phyloP scores from a whole-genome alignment of 2,888 invertebrate species.

The Nemotelus nigrinus region DNA sequence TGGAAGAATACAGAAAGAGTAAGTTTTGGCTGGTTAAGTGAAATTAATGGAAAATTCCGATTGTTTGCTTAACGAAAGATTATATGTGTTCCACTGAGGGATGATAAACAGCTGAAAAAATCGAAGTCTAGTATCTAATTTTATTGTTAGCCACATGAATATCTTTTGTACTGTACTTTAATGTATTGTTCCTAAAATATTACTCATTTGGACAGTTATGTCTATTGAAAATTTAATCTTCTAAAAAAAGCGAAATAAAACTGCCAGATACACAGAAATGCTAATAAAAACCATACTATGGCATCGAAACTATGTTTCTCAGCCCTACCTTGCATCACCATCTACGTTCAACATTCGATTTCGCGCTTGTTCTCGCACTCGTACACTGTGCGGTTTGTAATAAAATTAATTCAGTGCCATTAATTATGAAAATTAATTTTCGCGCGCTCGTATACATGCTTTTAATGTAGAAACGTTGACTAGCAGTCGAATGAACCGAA shows the following conservation, averaged over 20 bases:
- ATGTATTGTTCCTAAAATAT: no score
- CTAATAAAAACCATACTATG: neutral
- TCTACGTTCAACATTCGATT: constrained; percentile 7
- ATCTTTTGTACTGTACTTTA: no score
- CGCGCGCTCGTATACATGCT: constrained; percentile 48
- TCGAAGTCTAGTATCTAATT: neutral
- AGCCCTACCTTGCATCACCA: neutral
- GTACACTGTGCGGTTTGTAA: constrained; percentile 42
- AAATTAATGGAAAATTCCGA: constrained; percentile 40
- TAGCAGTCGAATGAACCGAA: constrained; percentile 10
- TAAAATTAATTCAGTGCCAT: constrained; percentile 51
- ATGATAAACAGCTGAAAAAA: neutral
- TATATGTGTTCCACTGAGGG: constrained; percentile 1
- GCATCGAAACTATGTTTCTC: neutral
- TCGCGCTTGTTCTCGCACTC: constrained; percentile 40
- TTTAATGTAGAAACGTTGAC: constrained; percentile 38
- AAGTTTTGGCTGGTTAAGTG: neutral
- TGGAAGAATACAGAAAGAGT: neutral
- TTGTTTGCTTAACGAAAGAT: neutral
- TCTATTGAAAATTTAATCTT: no score
- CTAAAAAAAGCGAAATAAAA: neutral
- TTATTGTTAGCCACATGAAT: neutral
- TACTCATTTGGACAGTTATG: no score
- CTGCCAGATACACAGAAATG: neutral
- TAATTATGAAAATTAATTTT: constrained; percentile 51